Conservation (phyloP, 2,888 invertebrate species). For the Tubulanus polymorphus region DNA sequence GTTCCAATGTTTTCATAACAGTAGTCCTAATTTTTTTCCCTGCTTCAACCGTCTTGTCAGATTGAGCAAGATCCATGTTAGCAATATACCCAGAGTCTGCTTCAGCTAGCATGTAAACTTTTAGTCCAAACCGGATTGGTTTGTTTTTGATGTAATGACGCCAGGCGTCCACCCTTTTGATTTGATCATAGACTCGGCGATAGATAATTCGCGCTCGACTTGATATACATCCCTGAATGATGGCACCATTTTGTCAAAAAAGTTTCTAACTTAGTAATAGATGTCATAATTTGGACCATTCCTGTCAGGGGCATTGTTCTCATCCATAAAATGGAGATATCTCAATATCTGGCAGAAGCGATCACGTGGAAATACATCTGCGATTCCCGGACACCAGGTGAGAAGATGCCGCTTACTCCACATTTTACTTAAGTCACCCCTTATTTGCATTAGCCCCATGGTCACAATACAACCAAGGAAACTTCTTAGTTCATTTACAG, state of each 20-base stretch:
- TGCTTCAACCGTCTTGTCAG: neutral
- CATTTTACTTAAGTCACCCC: neutral
- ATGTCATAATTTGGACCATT: conserved; percentile 1
- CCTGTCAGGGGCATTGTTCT: neutral
- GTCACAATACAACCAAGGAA: conserved; percentile 1
- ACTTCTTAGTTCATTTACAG: conserved; percentile 1
- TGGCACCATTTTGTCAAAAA: conserved; percentile 1
- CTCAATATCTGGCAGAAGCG: conserved; percentile 1
- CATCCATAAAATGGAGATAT: conserved; percentile 4
- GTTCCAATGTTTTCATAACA: neutral
- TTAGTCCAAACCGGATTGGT: conserved; percentile 16
- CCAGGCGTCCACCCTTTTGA: conserved; percentile 3
- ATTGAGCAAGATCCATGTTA: neutral
- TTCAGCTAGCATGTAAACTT: conserved; percentile 9
- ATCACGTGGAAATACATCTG: conserved; percentile 1
- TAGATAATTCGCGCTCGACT: neutral
- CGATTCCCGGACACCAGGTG: neutral
- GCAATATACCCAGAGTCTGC: neutral
- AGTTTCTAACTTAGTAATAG: conserved; percentile 1
- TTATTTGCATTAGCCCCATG: conserved; percentile 2
- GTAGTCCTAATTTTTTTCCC: neutral
- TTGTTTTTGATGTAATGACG: conserved; percentile 7
- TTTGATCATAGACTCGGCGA: conserved; percentile 8
- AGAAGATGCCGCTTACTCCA: conserved; percentile 1
- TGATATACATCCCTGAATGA: neutral